Conservation (phyloP, 2,113 vertebrate species). For the Sebastes fasciatus region DNA sequence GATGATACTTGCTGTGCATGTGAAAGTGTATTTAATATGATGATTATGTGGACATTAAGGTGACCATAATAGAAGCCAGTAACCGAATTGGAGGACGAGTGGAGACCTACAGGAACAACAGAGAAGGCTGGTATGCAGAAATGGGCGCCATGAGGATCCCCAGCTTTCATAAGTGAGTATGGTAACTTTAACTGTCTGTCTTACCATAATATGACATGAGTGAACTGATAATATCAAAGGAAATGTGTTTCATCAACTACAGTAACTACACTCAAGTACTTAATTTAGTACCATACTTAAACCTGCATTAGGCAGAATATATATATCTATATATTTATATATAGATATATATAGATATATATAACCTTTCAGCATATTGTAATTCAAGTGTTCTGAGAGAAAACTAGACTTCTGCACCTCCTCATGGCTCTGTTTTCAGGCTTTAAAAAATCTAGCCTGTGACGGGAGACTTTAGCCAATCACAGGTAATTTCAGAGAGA, state of each 20-base stretch:
- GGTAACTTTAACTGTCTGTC: background rate
- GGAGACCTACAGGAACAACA: slow-evolving; percentile 83
- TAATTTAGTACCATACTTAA: background rate
- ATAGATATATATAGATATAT: no score
- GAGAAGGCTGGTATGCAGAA: slow-evolving; percentile 88
- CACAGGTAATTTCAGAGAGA: no score
- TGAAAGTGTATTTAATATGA: background rate
- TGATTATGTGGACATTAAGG: slow-evolving; percentile 69
- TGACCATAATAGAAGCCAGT: slow-evolving; percentile 88
- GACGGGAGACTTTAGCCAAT: no score
- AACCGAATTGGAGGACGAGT: slow-evolving; percentile 86
- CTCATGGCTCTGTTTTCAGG: no score
- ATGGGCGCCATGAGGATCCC: slow-evolving; percentile 91
- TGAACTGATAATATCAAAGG: background rate
- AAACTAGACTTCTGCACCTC: no score
- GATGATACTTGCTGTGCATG: background rate
- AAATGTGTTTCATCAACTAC: background rate
- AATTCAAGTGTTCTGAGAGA: no score
- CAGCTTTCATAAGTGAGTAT: slow-evolving; percentile 83
- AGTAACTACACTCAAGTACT: background rate
- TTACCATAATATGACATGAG: background rate
- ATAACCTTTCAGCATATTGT: no score
- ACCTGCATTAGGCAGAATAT: no score
- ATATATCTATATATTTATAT: no score
- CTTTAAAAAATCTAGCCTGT: no score